Evolutionary conservation across 2,888 invertebrate genomes (phyloP), one percentile per base, ranked within the genome.

Genomic region (Lithosia quadra): DNA sequence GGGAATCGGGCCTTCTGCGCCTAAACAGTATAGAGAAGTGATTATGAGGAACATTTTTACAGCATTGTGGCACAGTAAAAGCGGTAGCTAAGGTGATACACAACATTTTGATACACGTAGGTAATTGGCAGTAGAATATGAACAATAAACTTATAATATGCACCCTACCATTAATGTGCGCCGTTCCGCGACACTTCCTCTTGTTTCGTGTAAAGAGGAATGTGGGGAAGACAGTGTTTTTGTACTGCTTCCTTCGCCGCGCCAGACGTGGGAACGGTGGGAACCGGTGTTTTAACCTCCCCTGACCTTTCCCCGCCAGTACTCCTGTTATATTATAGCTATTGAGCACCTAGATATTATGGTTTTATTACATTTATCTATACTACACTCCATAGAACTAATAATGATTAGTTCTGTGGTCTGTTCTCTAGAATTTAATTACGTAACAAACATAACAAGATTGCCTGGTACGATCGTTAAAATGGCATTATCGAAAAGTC

Each of bases 231-330:
- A 56, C 36, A 63, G 60, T 65, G 79, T 90, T 90, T 89, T 91
- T 90, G 78, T 85, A 79, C 68, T 89, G 89, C 89, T 91, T 90
- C 92, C 85, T 82, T 65, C 61, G 72, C 62, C 73, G 76, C 78
- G 81, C 65, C 72, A 80, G 72, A 75, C 88, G 88, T 87, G 90
- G 90, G 90, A 90, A 89, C 58, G 10, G 33, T 18, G 28, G n/a
- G 49, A 49, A 82, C 71, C 49, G 74, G 74, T 65, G 74, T 81
- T 77, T 72, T 78, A 82, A 83, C 82, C 83, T 82, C 77, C 79
- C 86, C 83, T 88, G 84, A 88, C 88, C 88, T 90, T 88, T 88
- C 88, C 82, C 81, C 65, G 80, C 78, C 80, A 75, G 65, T 33
- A 66, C 62, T 59, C 53, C 55, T 28, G 76, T 79, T 77, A 75